Evolutionary conservation across 2,888 invertebrate genomes (phyloP).

Genomic region (Chelonus formosanus): DNA sequence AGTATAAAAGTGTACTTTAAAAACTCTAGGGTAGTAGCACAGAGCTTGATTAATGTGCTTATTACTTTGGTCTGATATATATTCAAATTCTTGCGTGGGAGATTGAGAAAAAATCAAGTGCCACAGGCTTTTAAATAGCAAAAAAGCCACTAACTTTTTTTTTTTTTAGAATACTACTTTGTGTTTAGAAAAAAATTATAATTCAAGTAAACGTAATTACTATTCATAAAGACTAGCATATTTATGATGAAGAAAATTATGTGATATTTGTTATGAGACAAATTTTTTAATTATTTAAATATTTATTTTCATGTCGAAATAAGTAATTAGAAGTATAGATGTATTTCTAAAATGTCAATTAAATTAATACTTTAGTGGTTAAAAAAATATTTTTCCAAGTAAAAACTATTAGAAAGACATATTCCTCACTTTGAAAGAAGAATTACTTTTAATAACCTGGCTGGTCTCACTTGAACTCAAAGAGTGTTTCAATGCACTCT

Average conservation of each 20-base stretch:
- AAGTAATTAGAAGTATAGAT: no score
- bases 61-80: not conserved
- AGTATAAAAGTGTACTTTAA: conserved; percentile 10
- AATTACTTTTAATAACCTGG: conserved; percentile 6
- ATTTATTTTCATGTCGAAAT: no score
- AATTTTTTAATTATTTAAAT: no score
- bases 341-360: no score
- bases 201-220: no score
- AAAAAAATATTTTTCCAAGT: no score
- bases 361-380: no score
- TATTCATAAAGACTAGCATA: no score
- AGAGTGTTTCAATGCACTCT: conserved; percentile 4
- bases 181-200: no score
- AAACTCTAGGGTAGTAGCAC: not conserved
- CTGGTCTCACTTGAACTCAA: conserved; percentile 11
- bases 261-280: no score
- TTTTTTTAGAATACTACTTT: no score
- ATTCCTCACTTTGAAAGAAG: conserved; percentile 20
- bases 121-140: not conserved
- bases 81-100: conserved; percentile 16
- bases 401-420: not conserved
- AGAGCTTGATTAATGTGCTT: not conserved
- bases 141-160: not conserved
- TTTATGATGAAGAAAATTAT: no score
- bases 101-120: conserved; percentile 19